A percentile compares a stretch with the other conserved stretches of the same genome.
These are phyloP conservation scores for Calameuta filiformis DNA, from an alignment of 2,888 invertebrate genomes.

Conservation along the genomic window DNA sequence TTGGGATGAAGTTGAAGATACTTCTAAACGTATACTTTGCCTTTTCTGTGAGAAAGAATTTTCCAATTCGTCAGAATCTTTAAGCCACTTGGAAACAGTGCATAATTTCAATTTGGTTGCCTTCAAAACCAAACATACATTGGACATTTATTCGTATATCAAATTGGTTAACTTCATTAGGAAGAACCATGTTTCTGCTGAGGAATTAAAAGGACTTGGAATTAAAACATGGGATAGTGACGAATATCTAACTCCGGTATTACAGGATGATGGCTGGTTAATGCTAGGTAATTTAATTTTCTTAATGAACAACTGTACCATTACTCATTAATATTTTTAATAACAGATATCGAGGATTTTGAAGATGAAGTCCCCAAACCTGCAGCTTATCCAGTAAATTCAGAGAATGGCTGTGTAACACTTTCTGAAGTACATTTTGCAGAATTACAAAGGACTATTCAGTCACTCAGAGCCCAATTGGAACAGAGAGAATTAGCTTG, in stretches of 20 bases:
- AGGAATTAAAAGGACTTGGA: conserved; percentile 69
- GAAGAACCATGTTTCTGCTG: conserved; percentile 71
- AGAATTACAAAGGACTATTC: conserved; percentile 72
- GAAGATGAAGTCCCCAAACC: conserved; percentile 59
- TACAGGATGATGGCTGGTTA: conserved; percentile 82
- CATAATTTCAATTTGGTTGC: conserved; percentile 76
- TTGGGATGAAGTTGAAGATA: conserved; percentile 71
- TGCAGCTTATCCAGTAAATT: conserved; percentile 70
- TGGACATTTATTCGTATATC: conserved; percentile 86
- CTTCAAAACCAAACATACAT: conserved; percentile 76
- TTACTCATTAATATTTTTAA: conserved; percentile 10
- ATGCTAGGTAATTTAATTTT: conserved; percentile 75
- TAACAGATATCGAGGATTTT: conserved; percentile 51
- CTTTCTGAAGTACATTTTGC: conserved; percentile 72
- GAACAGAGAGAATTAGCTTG: conserved; percentile 67
- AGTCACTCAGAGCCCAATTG: conserved; percentile 70
- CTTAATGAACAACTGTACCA: conserved; percentile 5
- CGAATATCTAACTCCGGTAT: conserved; percentile 79
- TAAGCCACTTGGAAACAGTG: conserved; percentile 74
- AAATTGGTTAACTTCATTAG: conserved; percentile 86
- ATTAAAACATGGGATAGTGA: conserved; percentile 79
- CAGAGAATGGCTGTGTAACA: conserved; percentile 73
- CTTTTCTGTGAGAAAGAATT: conserved; percentile 78
- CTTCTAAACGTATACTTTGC: conserved; percentile 70
- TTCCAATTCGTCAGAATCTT: conserved; percentile 72